A percentile compares a stretch with the other conserved stretches of the same genome.
These are phyloP conservation scores for Coelinius sp. DNA, from an alignment of 2,888 invertebrate genomes.

Conservation along the genomic window DNA sequence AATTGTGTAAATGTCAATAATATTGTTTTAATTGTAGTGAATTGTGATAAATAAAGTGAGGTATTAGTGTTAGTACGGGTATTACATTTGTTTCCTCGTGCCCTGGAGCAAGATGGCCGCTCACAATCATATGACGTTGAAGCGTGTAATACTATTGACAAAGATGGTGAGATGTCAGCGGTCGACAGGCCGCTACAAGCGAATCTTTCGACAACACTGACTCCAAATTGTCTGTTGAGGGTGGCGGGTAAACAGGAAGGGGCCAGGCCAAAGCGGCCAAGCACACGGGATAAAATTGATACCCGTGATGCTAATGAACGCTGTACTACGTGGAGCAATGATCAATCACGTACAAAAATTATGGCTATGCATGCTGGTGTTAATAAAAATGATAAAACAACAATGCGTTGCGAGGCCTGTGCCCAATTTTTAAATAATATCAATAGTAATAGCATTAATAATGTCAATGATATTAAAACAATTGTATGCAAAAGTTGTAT, in stretches of 20 bases:
- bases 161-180: slow-evolving; percentile 18
- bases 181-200: slow-evolving; percentile 39
- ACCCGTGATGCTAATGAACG: slow-evolving; percentile 39
- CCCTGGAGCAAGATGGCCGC: slow-evolving; percentile 65
- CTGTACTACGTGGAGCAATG: slow-evolving; percentile 74
- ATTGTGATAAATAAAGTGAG: slow-evolving; percentile 7
- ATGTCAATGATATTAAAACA: slow-evolving; percentile 13
- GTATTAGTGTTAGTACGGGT: slow-evolving; percentile 8
- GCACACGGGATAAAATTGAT: slow-evolving; percentile 40
- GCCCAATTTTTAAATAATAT: slow-evolving; percentile 49
- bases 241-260: slow-evolving; percentile 43
- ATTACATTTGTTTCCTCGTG: slow-evolving; percentile 43
- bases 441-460: slow-evolving; percentile 38
- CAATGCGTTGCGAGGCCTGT: slow-evolving; percentile 52
- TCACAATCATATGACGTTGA: slow-evolving; percentile 67
- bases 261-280: slow-evolving; percentile 38
- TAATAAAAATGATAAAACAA: slow-evolving; percentile 40
- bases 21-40: not conserved
- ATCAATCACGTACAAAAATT: slow-evolving; percentile 67
- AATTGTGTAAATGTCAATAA: not conserved
- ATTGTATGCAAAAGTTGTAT: slow-evolving; percentile 49
- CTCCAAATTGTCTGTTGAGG: slow-evolving; percentile 41
- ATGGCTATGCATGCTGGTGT: slow-evolving; percentile 71
- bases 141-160: slow-evolving; percentile 28
- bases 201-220: slow-evolving; percentile 44